These are phyloP conservation scores for Paragorgia papillata DNA, from an alignment of 92 coral and sea anemone species.

Conservation along the genomic window DNA sequence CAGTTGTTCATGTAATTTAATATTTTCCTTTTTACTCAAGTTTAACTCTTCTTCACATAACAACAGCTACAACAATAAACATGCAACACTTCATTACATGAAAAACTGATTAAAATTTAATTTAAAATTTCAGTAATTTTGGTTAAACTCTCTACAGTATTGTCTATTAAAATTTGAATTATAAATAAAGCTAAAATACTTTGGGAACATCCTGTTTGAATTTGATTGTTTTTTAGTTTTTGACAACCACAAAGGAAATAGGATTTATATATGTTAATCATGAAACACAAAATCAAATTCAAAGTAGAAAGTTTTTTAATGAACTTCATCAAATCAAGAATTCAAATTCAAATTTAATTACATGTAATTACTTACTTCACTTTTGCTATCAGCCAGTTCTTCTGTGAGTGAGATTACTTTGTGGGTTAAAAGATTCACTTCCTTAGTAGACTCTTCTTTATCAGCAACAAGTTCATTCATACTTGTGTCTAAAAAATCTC, in stretches of 20 bases:
- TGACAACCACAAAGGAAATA: too few species aligned
- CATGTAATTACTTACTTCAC: conserved; percentile 76
- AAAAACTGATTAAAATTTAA: background rate
- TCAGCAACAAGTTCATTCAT: conserved; percentile 63
- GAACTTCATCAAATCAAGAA: too few species aligned
- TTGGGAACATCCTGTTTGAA: too few species aligned
- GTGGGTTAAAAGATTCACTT: conserved; percentile 66
- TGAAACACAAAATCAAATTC: too few species aligned
- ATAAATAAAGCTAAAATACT: too few species aligned
- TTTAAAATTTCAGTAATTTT: too few species aligned
- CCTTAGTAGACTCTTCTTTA: conserved; percentile 68
- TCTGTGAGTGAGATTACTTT: conserved; percentile 69
- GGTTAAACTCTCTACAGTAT: too few species aligned
- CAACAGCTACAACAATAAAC: conserved; percentile 55
- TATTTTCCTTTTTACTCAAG: conserved; percentile 72
- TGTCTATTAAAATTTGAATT: too few species aligned
- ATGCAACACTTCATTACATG: background rate
- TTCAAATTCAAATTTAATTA: too few species aligned
- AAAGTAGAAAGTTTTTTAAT: too few species aligned
- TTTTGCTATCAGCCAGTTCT: conserved; percentile 70
- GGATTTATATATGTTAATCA: too few species aligned
- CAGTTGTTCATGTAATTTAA: conserved; percentile 69
- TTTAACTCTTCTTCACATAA: conserved; percentile 87
- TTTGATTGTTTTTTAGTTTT: too few species aligned
- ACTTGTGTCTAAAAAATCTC: conserved; percentile 57